A percentile compares a stretch with the other conserved stretches of the same genome.
Conservation (phyloP, 2,888 invertebrate species). For the Mimumesa dahlbomi region DNA sequence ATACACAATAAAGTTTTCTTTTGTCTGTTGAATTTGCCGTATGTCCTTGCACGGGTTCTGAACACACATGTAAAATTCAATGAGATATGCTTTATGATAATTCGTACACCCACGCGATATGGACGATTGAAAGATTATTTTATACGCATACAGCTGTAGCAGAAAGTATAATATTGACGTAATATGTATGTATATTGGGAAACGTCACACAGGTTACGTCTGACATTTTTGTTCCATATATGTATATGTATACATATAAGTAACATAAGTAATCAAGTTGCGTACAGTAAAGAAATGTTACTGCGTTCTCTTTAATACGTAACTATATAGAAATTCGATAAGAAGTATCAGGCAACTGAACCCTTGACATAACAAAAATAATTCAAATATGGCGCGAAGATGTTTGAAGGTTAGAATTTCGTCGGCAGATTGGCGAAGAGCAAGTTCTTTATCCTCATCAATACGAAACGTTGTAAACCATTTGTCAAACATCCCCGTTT, state of each 20-base stretch:
- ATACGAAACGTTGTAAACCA: constrained; percentile 13
- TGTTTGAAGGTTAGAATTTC: constrained; percentile 36
- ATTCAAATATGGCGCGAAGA: constrained; percentile 23
- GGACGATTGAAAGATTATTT: constrained; percentile 26
- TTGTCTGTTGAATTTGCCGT: constrained; percentile 22
- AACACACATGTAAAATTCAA: constrained; percentile 18
- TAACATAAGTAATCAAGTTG: too few species aligned
- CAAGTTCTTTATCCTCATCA: constrained; percentile 30
- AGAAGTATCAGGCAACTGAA: constrained; percentile 14
- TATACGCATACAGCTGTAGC: constrained; percentile 1
- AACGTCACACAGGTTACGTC: not conserved
- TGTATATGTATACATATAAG: too few species aligned
- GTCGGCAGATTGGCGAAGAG: not conserved
- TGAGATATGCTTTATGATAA: constrained; percentile 34
- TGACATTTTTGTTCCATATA: too few species aligned
- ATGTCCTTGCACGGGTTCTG: constrained; percentile 16
- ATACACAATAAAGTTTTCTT: constrained; percentile 15
- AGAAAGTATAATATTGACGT: not conserved
- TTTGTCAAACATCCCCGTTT: constrained; percentile 37
- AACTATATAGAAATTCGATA: constrained; percentile 13
- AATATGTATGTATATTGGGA: not conserved
- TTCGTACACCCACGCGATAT: not conserved
- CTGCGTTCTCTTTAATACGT: not conserved
- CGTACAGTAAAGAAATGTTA: too few species aligned
- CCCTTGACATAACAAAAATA: constrained; percentile 21